phyloP scores from a whole-genome alignment of 2,888 invertebrate species.

The Cancer borealis region DNA sequence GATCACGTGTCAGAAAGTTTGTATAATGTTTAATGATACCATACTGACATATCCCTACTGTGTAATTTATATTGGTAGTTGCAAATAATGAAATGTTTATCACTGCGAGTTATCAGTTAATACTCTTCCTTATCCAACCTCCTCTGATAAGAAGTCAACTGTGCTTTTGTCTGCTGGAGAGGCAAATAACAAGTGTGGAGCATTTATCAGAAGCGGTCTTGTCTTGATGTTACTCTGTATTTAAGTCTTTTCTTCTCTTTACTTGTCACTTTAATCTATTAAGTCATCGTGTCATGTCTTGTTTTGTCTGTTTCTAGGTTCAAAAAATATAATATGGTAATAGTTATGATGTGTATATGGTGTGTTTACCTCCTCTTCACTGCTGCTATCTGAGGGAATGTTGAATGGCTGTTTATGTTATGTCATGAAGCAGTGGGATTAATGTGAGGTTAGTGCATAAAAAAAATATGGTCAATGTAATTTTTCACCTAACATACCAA shows the following conservation, averaged over 20 bases:
- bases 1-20: background rate
- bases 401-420: background rate
- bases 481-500: background rate
- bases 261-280: too few species aligned
- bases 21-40: background rate
- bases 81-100: background rate
- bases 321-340: too few species aligned
- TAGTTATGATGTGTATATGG: background rate
- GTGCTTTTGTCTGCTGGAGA: constrained; percentile 22
- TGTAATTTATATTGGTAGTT: background rate
- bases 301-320: background rate
- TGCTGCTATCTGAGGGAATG: background rate
- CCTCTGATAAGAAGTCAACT: background rate
- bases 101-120: background rate
- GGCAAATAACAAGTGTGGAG: background rate
- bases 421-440: background rate
- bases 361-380: background rate
- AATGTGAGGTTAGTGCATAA: background rate
- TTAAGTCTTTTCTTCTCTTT: background rate
- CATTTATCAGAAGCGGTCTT: background rate
- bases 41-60: background rate
- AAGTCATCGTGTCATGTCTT: too few species aligned
- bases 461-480: background rate
- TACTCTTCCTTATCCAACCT: background rate
- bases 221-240: background rate